Base-by-base conservation (phyloP, 2,888 invertebrate genomes). In the Pimpla rufipes region DNA sequence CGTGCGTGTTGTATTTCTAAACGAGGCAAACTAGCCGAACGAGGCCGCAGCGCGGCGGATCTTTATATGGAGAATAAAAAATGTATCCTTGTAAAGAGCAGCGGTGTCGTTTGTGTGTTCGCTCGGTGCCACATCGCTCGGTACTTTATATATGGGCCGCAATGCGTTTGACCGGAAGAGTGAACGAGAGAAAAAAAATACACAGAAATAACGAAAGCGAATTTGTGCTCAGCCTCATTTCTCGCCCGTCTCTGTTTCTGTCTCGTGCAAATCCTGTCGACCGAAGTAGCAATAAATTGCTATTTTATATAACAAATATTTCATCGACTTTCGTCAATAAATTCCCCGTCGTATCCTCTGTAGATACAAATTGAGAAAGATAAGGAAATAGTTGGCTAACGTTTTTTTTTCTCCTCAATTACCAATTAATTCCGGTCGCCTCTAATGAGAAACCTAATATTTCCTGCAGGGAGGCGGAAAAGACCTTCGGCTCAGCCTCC, bases 11-110 rank as follows among this genome's bases (percentile, higher is more conserved):
- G 52, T 75, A 64, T 62, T 47, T 55, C 35, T 70, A 59, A 59
- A 29, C 57, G 35, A 59, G 57, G 57, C 57, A 83, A 83, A 50
- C 70, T 62, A 70, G 77, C 37, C 62, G 68, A 68, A 59, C 77
- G 70, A 78, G 77, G 77, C 40, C 70, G 40, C 16, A 35, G 10
- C 45, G 35, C 59, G 57, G 57, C 18, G 59, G 50, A 75, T 52
- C 66, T 29, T 66, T 76, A 66, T 67, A 55, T 11, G 55, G 52
- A 50, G 62, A 62, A 29, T 29, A 52, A 78, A 68, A 47, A 47
- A 47, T 59, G 42, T 68, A 68, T 77, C 77, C 77, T 77, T 77
- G 77, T 35, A 13, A 47, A 50, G 45, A 11, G 35, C 18, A 50
- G 40, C 8, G 29, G 1, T 23, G 6, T 70, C 8, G 37, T 55